These are phyloP conservation scores for Drosophila bocqueti DNA, from an alignment of 1,140 invertebrate species.

Conservation along the genomic window DNA sequence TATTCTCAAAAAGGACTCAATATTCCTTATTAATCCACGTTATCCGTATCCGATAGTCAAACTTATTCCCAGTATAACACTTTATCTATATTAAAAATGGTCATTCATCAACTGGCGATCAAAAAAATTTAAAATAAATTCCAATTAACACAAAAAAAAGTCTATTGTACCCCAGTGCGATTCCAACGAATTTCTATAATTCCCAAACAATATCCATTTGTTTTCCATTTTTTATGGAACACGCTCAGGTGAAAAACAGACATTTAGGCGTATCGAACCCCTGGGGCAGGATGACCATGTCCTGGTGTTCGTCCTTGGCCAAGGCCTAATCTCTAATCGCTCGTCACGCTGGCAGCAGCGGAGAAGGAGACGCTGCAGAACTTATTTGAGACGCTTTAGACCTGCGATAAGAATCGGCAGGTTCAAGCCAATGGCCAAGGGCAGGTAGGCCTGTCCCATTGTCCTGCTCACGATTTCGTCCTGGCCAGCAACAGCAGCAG, in stretches of 20 bases:
- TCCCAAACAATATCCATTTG: slow-evolving; percentile 60
- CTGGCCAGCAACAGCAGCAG: slow-evolving; percentile 38
- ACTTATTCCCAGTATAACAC: neutral
- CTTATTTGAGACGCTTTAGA: slow-evolving; percentile 75
- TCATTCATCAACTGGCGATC: slow-evolving; percentile 11
- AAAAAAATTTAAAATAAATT: slow-evolving; percentile 12
- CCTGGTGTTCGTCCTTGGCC: slow-evolving; percentile 45
- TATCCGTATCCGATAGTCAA: no score
- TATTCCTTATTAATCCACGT: no score
- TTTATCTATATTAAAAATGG: neutral
- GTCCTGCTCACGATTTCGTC: slow-evolving; percentile 67
- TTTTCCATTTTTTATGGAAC: slow-evolving; percentile 34
- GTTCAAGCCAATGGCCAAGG: slow-evolving; percentile 43
- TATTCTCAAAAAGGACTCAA: no score
- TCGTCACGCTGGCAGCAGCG: slow-evolving; percentile 70
- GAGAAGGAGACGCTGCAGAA: slow-evolving; percentile 21
- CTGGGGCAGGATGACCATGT: slow-evolving; percentile 40
- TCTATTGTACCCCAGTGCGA: slow-evolving; percentile 4
- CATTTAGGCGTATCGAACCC: slow-evolving; percentile 36
- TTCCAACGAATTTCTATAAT: slow-evolving; percentile 39
- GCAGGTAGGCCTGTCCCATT: slow-evolving; percentile 72
- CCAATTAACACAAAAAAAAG: slow-evolving; percentile 26
- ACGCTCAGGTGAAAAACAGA: slow-evolving; percentile 43
- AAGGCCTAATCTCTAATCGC: slow-evolving; percentile 75
- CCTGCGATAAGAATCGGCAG: slow-evolving; percentile 74